These are phyloP conservation scores for Drosophila dunni DNA, from an alignment of 1,140 invertebrate genomes.

Conservation along the genomic window DNA sequence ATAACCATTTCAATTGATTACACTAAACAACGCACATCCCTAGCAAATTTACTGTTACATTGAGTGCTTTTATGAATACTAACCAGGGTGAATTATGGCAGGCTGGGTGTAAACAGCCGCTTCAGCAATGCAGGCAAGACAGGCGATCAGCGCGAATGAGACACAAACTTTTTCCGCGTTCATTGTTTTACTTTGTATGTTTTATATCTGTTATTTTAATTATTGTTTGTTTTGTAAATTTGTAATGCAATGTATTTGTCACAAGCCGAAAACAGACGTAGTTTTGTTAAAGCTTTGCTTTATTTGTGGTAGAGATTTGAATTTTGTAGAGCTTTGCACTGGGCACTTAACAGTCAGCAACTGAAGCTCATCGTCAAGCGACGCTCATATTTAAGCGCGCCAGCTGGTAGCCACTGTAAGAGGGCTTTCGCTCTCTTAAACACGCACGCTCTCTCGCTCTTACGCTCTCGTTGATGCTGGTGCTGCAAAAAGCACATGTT, in stretches of 20 bases:
- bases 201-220: constrained; percentile 22
- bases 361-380: constrained; percentile 52
- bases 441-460: constrained; percentile 14
- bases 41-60: background rate
- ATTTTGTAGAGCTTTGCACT: constrained; percentile 52
- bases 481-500: constrained; percentile 62
- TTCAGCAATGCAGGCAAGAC: constrained; percentile 59
- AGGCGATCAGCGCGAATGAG: constrained; percentile 54
- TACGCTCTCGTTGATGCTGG: background rate
- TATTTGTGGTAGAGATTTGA: constrained; percentile 9
- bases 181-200: constrained; percentile 57
- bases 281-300: background rate
- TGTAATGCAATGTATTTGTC: constrained; percentile 4
- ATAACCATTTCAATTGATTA: background rate
- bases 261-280: constrained; percentile 14
- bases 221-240: constrained; percentile 12
- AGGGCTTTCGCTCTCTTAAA: constrained; percentile 4
- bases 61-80: constrained; percentile 51
- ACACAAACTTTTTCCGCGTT: constrained; percentile 71
- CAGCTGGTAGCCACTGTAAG: background rate
- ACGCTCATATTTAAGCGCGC: constrained; percentile 71
- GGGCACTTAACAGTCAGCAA: constrained; percentile 61
- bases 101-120: constrained; percentile 77
- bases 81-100: constrained; percentile 74
- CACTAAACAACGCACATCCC: background rate